phyloP scores from a whole-genome alignment of 2,797 vertebrate genomes.

The Atherinosoma microstoma region DNA sequence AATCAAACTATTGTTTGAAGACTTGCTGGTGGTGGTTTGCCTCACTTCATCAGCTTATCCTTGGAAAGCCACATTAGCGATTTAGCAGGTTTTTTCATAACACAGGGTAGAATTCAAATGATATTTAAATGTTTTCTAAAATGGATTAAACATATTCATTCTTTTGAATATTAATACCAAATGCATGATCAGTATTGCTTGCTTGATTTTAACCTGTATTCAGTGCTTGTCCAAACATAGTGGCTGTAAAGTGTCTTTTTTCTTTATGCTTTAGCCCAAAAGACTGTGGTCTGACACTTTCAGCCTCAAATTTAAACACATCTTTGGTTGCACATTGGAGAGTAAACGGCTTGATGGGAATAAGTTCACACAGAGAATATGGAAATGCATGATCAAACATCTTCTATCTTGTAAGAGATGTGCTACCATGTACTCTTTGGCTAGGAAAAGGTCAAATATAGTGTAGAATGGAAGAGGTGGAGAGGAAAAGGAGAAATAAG shows the following conservation, averaged over 20 bases:
- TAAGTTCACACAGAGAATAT: neutral
- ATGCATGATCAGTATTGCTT: neutral
- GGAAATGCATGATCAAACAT: neutral
- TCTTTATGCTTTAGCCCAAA: neutral
- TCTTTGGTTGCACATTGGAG: neutral
- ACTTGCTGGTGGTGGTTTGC: neutral
- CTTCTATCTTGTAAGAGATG: too few relatives aligned
- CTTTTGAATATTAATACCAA: neutral
- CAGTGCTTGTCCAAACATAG: too few relatives aligned
- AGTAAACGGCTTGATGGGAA: neutral
- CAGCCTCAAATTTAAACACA: neutral
- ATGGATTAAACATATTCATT: too few relatives aligned
- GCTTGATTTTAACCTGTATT: neutral
- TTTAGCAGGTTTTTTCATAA: neutral
- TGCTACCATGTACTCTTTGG: neutral
- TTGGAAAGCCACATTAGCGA: neutral
- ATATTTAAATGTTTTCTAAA: too few relatives aligned
- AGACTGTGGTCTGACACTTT: neutral
- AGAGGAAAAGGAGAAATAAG: too few relatives aligned
- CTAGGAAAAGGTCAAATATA: too few relatives aligned
- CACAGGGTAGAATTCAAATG: too few relatives aligned
- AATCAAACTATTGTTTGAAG: conserved; percentile 3
- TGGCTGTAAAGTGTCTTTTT: neutral
- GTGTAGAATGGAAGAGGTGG: too few relatives aligned
- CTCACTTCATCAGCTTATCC: neutral